Evolutionary conservation across 2,113 vertebrate genomes (phyloP).

Genomic region (Calyptommatus sinebrachiatus): DNA sequence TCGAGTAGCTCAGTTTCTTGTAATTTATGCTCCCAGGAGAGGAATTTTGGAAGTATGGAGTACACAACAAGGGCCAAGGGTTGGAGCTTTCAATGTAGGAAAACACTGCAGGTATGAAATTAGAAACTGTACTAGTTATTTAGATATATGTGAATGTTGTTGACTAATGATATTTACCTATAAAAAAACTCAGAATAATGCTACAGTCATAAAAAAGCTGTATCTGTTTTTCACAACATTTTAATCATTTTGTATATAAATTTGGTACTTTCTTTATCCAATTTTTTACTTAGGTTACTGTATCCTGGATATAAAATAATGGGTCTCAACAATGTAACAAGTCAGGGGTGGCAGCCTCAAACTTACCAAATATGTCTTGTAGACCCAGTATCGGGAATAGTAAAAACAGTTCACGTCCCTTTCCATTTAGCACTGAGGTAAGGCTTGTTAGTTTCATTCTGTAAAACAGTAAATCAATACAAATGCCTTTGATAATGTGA

Average conservation of each 20-base stretch:
- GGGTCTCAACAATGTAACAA: slow-evolving; percentile 97
- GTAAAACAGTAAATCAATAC: too few relatives aligned
- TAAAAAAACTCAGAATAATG: neutral
- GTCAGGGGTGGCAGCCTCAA: slow-evolving; percentile 94
- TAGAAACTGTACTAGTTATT: too few relatives aligned
- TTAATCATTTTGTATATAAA: neutral
- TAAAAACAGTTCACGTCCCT: slow-evolving; percentile 88
- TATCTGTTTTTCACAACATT: neutral
- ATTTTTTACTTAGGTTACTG: slow-evolving; percentile 75
- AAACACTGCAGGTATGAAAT: slow-evolving; percentile 88
- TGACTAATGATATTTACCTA: neutral
- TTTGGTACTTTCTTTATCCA: neutral
- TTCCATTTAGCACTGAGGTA: slow-evolving; percentile 97
- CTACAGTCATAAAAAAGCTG: neutral
- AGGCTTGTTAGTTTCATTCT: neutral
- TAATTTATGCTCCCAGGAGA: slow-evolving; percentile 92
- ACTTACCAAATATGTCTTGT: slow-evolving; percentile 95
- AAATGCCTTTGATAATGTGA: too few relatives aligned
- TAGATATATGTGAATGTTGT: neutral
- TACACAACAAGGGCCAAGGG: slow-evolving; percentile 91
- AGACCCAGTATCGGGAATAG: slow-evolving; percentile 82
- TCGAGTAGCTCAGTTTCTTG: slow-evolving; percentile 88
- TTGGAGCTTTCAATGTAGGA: slow-evolving; percentile 95
- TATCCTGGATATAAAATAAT: slow-evolving; percentile 97
- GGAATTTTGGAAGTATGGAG: slow-evolving; percentile 97